Percentiles rank a stretch among this genome's conserved stretches.
These are phyloP conservation scores for Schrankia costaestrigalis DNA, from an alignment of 2,888 invertebrate species.

Conservation along the genomic window DNA sequence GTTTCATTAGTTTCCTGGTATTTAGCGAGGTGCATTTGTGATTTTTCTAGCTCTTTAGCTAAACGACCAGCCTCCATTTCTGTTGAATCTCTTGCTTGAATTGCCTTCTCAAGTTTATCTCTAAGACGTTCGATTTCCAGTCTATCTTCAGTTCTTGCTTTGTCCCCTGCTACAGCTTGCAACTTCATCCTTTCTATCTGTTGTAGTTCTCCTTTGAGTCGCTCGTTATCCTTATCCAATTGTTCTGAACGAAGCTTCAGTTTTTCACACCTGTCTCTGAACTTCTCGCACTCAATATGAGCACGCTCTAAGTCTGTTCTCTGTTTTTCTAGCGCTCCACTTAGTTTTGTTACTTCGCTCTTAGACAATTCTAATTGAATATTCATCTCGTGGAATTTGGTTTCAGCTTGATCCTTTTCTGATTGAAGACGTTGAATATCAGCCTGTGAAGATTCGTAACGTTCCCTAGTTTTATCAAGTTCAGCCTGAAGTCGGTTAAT, in stretches of 20 bases:
- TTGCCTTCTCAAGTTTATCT: slow-evolving; percentile 92
- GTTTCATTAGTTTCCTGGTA: slow-evolving; percentile 91
- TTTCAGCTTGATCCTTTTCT: slow-evolving; percentile 85
- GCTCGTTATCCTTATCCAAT: slow-evolving; percentile 82
- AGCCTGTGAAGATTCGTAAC: slow-evolving; percentile 86
- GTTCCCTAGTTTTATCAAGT: slow-evolving; percentile 87
- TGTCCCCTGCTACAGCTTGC: slow-evolving; percentile 84
- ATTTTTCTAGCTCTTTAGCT: slow-evolving; percentile 92
- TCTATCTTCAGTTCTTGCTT: slow-evolving; percentile 84
- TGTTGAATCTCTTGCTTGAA: slow-evolving; percentile 89
- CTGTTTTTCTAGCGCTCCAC: slow-evolving; percentile 89
- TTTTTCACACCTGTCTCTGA: slow-evolving; percentile 92
- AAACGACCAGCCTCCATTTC: slow-evolving; percentile 92
- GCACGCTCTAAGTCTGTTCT: slow-evolving; percentile 90
- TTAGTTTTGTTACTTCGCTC: slow-evolving; percentile 87
- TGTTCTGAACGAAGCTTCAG: slow-evolving; percentile 86
- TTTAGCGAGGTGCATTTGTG: slow-evolving; percentile 90
- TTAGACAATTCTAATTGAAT: slow-evolving; percentile 90
- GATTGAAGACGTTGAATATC: slow-evolving; percentile 85
- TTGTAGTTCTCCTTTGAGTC: slow-evolving; percentile 72
- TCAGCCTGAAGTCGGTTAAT: slow-evolving; percentile 89
- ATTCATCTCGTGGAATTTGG: slow-evolving; percentile 86
- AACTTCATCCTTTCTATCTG: slow-evolving; percentile 89
- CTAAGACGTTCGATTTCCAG: slow-evolving; percentile 91
- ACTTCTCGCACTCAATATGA: slow-evolving; percentile 93